Percentiles rank a stretch among this genome's conserved stretches.
phyloP scores from a whole-genome alignment of 1,140 invertebrate species.

The Micrasema longulum region DNA sequence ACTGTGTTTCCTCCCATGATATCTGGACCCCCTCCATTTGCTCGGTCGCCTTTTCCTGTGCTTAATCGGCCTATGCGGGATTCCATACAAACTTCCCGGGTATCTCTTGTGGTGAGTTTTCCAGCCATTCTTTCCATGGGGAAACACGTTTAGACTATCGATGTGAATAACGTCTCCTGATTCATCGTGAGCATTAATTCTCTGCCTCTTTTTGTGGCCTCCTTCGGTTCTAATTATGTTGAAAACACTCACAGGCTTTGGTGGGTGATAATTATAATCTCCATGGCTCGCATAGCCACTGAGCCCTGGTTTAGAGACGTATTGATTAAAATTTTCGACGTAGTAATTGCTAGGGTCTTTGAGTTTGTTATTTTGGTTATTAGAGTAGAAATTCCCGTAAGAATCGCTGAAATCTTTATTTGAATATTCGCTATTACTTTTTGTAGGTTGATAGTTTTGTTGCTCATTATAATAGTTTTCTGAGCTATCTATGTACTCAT shows the following conservation, averaged over 20 bases:
- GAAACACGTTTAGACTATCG: conserved; percentile 39
- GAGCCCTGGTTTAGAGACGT: conserved; percentile 28
- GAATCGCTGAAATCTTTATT: conserved; percentile 26
- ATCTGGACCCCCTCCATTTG: conserved; percentile 39
- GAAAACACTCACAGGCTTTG: conserved; percentile 26
- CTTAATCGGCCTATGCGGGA: conserved; percentile 33
- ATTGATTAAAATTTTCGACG: conserved; percentile 48
- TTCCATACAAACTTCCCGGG: conserved; percentile 25
- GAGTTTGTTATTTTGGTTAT: conserved; percentile 3
- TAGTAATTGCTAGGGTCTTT: conserved; percentile 38
- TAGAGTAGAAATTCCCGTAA: conserved; percentile 16
- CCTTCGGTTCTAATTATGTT: conserved; percentile 37
- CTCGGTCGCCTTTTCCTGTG: conserved; percentile 20
- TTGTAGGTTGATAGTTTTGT: background rate
- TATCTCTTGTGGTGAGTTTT: conserved; percentile 3
- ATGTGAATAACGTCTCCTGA: conserved; percentile 40
- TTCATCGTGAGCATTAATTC: background rate
- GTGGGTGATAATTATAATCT: background rate
- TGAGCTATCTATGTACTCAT: conserved; percentile 25
- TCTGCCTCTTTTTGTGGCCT: background rate
- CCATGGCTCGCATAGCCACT: conserved; percentile 11
- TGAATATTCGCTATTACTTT: conserved; percentile 8
- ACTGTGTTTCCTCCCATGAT: conserved; percentile 10
- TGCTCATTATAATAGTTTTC: conserved; percentile 13
- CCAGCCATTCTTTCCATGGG: conserved; percentile 27